Conservation (phyloP, 2,113 vertebrate species). For the Brachypteracias leptosomus region DNA sequence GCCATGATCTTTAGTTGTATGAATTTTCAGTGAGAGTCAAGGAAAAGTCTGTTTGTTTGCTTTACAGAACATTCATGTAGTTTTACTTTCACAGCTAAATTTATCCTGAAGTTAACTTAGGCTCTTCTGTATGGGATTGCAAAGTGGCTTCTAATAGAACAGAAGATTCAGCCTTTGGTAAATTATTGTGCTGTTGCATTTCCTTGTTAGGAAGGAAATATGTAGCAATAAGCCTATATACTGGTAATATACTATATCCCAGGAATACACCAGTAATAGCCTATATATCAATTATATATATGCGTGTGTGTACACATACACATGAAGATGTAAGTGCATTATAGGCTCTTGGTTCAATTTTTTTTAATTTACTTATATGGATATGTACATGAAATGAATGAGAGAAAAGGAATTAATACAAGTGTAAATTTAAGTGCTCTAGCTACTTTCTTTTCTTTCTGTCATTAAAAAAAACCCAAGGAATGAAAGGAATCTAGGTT, state of each 20-base stretch:
- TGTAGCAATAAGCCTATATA: neutral
- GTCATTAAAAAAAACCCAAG: neutral
- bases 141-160: neutral
- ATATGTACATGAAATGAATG: neutral
- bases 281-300: neutral
- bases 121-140: neutral
- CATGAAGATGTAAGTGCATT: neutral
- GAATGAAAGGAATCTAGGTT: neutral
- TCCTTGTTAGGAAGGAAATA: neutral
- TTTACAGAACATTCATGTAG: neutral
- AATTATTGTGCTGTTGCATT: neutral
- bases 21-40: neutral
- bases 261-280: neutral
- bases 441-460: neutral
- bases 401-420: neutral
- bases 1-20: neutral
- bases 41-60: neutral
- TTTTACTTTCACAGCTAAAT: neutral
- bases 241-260: neutral
- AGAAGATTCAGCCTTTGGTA: neutral
- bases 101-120: neutral
- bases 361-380: neutral
- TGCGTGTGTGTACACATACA: accelerated
- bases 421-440: neutral
- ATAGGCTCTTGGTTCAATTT: accelerated